A percentile compares a stretch with the other conserved stretches of the same genome.
These are phyloP conservation scores for Tubulanus polymorphus DNA, from an alignment of 2,888 invertebrate genomes.

Conservation along the genomic window DNA sequence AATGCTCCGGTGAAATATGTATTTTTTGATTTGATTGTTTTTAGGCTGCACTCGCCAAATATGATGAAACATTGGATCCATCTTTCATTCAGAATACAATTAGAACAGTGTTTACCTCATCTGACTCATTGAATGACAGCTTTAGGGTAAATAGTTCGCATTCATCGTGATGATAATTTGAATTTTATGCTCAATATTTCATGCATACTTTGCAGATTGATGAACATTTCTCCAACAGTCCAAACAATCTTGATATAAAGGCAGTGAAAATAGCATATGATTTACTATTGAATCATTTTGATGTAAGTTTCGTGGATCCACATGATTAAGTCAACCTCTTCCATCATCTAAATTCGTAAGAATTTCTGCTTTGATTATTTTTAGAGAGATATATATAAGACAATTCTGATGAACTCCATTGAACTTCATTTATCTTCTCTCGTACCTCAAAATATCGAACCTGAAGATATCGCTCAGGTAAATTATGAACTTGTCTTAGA, in stretches of 20 bases:
- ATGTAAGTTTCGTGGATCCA: too few species aligned
- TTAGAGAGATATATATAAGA: neutral
- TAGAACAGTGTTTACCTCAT: conserved; percentile 1
- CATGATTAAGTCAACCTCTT: too few species aligned
- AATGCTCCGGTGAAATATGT: too few species aligned
- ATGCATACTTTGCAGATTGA: conserved; percentile 1
- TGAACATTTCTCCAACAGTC: neutral
- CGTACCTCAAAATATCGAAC: neutral
- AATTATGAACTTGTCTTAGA: neutral
- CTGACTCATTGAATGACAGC: conserved; percentile 2
- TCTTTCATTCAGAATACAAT: conserved; percentile 4
- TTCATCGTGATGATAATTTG: too few species aligned
- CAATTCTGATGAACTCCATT: neutral
- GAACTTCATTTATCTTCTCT: neutral
- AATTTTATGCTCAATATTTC: too few species aligned
- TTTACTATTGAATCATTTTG: neutral
- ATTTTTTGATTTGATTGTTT: neutral
- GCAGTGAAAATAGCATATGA: neutral
- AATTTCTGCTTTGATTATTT: neutral
- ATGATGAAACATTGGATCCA: conserved; percentile 4
- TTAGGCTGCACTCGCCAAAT: conserved; percentile 1
- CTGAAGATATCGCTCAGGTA: neutral
- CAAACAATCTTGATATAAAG: neutral
- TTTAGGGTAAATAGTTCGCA: conserved; percentile 2
- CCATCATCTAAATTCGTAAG: too few species aligned